Conservation (phyloP, 2,797 vertebrate genomes). For the Hippoglossus hippoglossus region DNA sequence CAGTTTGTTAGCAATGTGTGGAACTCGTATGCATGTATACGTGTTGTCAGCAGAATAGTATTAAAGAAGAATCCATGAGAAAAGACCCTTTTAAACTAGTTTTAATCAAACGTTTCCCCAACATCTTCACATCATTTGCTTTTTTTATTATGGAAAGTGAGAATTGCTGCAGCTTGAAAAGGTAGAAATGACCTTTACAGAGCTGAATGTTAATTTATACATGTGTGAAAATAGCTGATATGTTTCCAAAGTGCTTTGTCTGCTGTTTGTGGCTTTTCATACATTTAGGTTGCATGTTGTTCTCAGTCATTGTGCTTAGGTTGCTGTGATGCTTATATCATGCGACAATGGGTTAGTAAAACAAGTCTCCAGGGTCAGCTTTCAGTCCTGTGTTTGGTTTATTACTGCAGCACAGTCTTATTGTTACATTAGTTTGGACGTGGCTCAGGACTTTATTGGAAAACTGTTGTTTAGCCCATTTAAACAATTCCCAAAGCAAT, state of each 20-base stretch:
- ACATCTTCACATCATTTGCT: not conserved
- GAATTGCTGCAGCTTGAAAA: constrained; percentile 25
- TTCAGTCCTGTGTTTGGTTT: constrained; percentile 28
- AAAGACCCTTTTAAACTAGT: not conserved
- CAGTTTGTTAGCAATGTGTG: constrained; percentile 17
- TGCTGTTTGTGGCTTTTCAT: constrained; percentile 58
- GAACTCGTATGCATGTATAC: not conserved
- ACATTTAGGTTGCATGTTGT: constrained; percentile 61
- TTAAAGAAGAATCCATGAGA: not conserved
- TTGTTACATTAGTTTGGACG: constrained; percentile 38
- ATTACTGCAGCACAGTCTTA: constrained; percentile 35
- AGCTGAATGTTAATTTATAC: constrained; percentile 71
- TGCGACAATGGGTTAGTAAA: constrained; percentile 46
- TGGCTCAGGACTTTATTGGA: constrained; percentile 21
- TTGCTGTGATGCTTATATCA: constrained; percentile 4
- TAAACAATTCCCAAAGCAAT: constrained; percentile 44
- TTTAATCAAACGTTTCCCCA: not conserved
- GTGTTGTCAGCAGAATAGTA: not conserved
- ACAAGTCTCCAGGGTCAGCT: constrained; percentile 44
- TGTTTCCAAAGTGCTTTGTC: constrained; percentile 47
- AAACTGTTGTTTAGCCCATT: constrained; percentile 50
- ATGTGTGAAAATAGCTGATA: constrained; percentile 55
- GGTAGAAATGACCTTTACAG: constrained; percentile 60
- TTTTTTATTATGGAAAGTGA: not conserved
- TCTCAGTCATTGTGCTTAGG: constrained; percentile 47